phyloP scores from a whole-genome alignment of 2,797 vertebrate species.

The Paramormyrops hopkinsi region DNA sequence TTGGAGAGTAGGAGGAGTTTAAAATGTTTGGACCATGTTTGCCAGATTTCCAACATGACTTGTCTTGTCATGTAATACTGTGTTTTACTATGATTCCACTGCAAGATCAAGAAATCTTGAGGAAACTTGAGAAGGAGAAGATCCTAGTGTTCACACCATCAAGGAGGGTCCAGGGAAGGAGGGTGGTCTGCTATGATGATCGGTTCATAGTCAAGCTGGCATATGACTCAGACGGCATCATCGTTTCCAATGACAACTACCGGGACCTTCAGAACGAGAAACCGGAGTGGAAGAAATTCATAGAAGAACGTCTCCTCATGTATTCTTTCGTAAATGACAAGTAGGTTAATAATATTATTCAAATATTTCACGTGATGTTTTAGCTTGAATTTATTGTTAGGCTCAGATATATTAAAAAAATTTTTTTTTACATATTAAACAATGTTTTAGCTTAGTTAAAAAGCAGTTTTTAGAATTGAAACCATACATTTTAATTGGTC shows the following conservation, averaged over 20 bases:
- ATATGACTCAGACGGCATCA: conserved; percentile 96
- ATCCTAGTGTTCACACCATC: conserved; percentile 97
- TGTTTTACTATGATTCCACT: conserved; percentile 25
- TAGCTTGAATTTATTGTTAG: not conserved
- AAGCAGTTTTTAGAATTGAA: not conserved
- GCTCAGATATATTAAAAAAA: not conserved
- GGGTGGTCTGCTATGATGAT: conserved; percentile 97
- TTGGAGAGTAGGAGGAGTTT: not conserved
- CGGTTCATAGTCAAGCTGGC: conserved; percentile 98
- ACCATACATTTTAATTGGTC: not conserved
- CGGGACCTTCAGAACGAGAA: conserved; percentile 96
- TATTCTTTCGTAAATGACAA: conserved; percentile 99
- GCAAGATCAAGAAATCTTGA: conserved; percentile 93
- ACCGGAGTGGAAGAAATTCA: conserved; percentile 98
- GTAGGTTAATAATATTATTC: conserved; percentile 64
- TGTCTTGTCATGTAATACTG: not conserved
- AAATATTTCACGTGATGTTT: not conserved
- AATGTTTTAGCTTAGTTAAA: not conserved
- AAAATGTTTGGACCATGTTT: not conserved
- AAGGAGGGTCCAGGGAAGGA: conserved; percentile 89
- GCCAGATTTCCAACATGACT: not conserved
- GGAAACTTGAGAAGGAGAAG: conserved; percentile 95
- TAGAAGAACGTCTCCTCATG: conserved; percentile 96
- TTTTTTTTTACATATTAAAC: not conserved
- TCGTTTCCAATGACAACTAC: conserved; percentile 98